A percentile compares a stretch with the other conserved stretches of the same genome.
Conservation (phyloP, 1,140 invertebrate species). For the Scaptomyza montana region DNA sequence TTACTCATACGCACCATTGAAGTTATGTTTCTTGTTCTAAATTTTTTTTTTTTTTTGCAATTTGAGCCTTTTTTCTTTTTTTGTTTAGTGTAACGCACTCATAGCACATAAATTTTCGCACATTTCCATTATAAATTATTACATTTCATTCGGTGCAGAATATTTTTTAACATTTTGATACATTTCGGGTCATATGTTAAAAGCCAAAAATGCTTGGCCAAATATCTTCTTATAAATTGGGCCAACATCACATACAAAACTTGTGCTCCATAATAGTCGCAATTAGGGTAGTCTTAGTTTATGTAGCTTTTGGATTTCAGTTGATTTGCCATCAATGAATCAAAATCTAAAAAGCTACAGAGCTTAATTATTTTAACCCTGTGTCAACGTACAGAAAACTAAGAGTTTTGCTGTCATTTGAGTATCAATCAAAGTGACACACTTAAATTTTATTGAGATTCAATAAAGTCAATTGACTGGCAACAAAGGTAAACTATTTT, state of each 20-base stretch:
- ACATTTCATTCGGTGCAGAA: constrained; percentile 53
- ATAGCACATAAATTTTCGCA: constrained; percentile 51
- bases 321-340: constrained; percentile 12
- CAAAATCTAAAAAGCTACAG: background rate
- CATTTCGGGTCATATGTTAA: constrained; percentile 55
- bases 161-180: constrained; percentile 42
- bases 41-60: constrained; percentile 52
- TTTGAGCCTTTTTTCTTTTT: constrained; percentile 42
- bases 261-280: constrained; percentile 17
- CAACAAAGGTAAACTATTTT: background rate
- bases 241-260: constrained; percentile 29
- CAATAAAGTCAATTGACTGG: background rate
- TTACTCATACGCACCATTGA: constrained; percentile 65
- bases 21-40: constrained; percentile 74
- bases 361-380: constrained; percentile 49
- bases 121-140: constrained; percentile 72
- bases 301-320: constrained; percentile 8
- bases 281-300: constrained; percentile 19
- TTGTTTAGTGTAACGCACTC: background rate
- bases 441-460: constrained; percentile 25
- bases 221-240: constrained; percentile 63
- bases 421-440: constrained; percentile 39
- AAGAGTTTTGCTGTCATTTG: background rate
- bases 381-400: background rate
- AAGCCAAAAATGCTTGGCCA: constrained; percentile 6